A percentile compares a stretch with the other conserved stretches of the same genome.
These are phyloP conservation scores for Ptychodera flava DNA, from an alignment of 35 echinoderm and acorn worm species.

Conservation along the genomic window DNA sequence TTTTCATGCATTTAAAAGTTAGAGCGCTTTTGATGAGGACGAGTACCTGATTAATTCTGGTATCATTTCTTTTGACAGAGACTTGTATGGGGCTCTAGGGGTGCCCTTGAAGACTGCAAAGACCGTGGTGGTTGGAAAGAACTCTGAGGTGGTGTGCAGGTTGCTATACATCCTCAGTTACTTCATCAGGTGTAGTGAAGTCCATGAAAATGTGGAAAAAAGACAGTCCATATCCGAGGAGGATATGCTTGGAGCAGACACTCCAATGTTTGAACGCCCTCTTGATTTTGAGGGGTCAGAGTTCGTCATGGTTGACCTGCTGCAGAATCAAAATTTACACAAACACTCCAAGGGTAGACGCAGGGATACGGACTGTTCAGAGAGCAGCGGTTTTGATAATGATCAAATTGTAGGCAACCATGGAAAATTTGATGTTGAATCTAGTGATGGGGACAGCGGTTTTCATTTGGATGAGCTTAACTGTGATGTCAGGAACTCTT, in stretches of 20 bases:
- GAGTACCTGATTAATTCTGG: no score
- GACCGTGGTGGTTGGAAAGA: slow-evolving; percentile 74
- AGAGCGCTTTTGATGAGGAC: no score
- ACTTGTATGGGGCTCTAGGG: slow-evolving; percentile 87
- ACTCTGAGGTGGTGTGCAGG: slow-evolving; percentile 78
- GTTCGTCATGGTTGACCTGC: neutral
- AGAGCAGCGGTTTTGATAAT: no score
- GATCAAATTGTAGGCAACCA: no score
- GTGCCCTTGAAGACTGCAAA: slow-evolving; percentile 73
- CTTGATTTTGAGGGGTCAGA: slow-evolving; percentile 32
- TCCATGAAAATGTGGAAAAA: slow-evolving; percentile 61
- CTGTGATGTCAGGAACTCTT: neutral
- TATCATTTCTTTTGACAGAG: slow-evolving; percentile 45
- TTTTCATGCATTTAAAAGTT: no score
- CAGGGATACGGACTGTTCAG: slow-evolving; percentile 23
- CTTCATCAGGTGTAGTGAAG: slow-evolving; percentile 95
- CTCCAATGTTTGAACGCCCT: neutral
- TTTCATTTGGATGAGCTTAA: neutral
- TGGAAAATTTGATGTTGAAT: no score
- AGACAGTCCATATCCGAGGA: slow-evolving; percentile 65
- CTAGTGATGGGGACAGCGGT: neutral
- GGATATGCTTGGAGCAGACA: slow-evolving; percentile 17
- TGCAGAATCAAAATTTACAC: slow-evolving; percentile 2
- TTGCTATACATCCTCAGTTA: slow-evolving; percentile 87
- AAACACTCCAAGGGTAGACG: slow-evolving; percentile 16